Conservation (phyloP, 2,888 invertebrate species). For the Ethmia dodecea region DNA sequence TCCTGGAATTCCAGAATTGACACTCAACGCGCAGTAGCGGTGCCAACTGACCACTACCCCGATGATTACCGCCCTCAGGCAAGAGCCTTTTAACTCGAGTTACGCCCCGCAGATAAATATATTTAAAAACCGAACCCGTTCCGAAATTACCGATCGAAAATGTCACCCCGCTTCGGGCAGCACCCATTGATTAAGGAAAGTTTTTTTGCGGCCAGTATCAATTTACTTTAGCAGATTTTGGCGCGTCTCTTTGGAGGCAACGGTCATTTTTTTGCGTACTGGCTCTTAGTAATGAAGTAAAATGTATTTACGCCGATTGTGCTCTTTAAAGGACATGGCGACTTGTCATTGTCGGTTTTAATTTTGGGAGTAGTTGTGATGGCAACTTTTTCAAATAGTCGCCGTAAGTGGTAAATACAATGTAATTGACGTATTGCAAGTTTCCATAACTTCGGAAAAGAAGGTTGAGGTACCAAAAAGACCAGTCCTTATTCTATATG, state of each 20-base stretch:
- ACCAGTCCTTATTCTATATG: no score
- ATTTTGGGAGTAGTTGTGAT: no score
- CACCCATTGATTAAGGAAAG: slow-evolving; percentile 25
- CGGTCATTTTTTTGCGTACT: no score
- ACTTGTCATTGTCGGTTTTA: no score
- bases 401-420: no score
- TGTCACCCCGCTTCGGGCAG: slow-evolving; percentile 34
- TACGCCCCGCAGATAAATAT: slow-evolving; percentile 33
- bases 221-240: slow-evolving; percentile 12
- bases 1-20: slow-evolving; percentile 9
- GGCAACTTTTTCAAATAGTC: no score
- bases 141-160: slow-evolving; percentile 26
- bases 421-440: no score
- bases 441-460: no score
- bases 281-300: no score
- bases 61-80: slow-evolving; percentile 38
- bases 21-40: slow-evolving; percentile 26
- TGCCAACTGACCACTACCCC: slow-evolving; percentile 22
- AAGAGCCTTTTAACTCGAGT: slow-evolving; percentile 20
- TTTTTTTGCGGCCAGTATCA: slow-evolving; percentile 18
- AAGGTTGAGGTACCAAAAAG: no score
- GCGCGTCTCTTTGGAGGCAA: background rate
- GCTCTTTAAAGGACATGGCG: no score
- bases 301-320: no score
- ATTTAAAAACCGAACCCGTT: slow-evolving; percentile 28